Base-by-base conservation (phyloP, 2,113 vertebrate species). In the Arizona elegans region DNA sequence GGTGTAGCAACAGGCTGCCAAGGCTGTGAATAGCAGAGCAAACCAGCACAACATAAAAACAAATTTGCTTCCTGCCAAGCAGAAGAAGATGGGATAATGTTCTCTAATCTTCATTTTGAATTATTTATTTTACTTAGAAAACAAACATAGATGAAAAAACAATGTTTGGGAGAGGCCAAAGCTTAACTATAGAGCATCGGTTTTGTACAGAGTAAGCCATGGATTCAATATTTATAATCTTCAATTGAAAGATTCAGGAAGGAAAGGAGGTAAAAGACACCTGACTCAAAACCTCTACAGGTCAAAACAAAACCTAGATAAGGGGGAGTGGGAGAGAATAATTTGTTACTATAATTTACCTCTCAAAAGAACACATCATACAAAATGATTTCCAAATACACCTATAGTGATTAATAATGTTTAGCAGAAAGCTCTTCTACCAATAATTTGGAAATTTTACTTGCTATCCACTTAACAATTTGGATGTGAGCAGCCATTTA, bases 61-160 rank as follows among this genome's bases (percentile, higher is more conserved):
- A 54, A 38, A 5, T 52, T 5, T 54, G n/a, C 33, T 53, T 91
- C 50, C 33, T 50, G n/a, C 26, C 26, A n/a, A 59, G 2, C 26
- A 33, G 47, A 23, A 75, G 50, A 21, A 91, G 1, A 91, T 13
- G 13, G 65, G 11, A 38, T 11, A 43, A 81, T 53, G n/a, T 13
- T 5, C 29, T 85, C 65, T 55, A 91, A 55, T 8, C 65, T 85
- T 33, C 4, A 81, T 70, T 90, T 52, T 75, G 29, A 33, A 29
- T n/a, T 81, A 38, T 55, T 38, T 94, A 91, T 70, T 65, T 38
- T 75, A 96, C 92, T 94, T 19, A 75, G n/a, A 38, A 75, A 75
- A 15, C 70, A 75, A 75, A 19, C n/a, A 33, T 33, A 75, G n/a
- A 75, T 33, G 70, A 75, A 75, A 75, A 75, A 17, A 8, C 65